phyloP scores from a whole-genome alignment of 53 echinoderm and acorn worm species.

The Paracentrotus lividus region DNA sequence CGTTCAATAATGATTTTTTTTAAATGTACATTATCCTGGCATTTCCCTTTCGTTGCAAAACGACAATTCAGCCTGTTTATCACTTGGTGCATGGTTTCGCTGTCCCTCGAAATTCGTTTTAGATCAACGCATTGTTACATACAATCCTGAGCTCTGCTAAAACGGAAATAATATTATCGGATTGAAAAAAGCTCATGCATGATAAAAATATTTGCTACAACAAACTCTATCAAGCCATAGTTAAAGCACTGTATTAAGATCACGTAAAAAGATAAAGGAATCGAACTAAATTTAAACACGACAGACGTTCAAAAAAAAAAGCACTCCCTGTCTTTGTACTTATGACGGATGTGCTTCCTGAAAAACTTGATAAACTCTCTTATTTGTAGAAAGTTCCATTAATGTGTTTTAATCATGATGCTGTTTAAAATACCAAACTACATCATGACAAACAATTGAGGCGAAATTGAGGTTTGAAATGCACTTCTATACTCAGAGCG shows the following conservation, averaged over 20 bases:
- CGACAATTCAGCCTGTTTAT: background rate
- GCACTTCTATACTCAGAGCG: background rate
- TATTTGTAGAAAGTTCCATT: too few relatives aligned
- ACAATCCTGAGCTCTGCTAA: background rate
- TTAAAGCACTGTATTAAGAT: too few relatives aligned
- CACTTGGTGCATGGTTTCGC: background rate
- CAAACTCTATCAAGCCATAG: too few relatives aligned
- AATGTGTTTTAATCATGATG: background rate
- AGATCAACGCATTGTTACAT: background rate
- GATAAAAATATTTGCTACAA: too few relatives aligned
- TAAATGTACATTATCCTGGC: background rate
- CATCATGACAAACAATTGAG: background rate
- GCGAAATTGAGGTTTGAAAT: background rate
- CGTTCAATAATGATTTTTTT: background rate
- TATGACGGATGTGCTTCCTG: too few relatives aligned
- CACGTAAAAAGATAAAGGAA: too few relatives aligned
- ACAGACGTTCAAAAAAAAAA: too few relatives aligned
- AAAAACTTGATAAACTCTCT: too few relatives aligned
- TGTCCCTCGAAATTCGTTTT: background rate
- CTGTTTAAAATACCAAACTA: background rate
- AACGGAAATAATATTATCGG: background rate
- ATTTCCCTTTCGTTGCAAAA: background rate
- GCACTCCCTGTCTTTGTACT: too few relatives aligned
- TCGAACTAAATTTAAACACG: too few relatives aligned
- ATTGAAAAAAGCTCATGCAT: too few relatives aligned